Percentiles rank a stretch among this genome's conserved stretches.
These are phyloP conservation scores for Rhogogaster chlorosoma DNA, from an alignment of 2,888 invertebrate genomes.

Conservation along the genomic window DNA sequence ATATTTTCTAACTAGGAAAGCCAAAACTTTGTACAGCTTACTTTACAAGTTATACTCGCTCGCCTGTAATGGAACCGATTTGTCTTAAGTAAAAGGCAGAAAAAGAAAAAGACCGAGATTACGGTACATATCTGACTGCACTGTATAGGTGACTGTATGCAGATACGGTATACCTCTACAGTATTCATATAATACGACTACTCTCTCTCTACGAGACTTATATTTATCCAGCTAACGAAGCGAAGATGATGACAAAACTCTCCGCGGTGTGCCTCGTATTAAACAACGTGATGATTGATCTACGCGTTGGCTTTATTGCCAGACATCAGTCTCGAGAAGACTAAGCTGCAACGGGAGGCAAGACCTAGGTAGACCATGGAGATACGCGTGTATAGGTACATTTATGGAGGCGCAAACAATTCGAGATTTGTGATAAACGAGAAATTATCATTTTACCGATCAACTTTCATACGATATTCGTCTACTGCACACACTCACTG, in stretches of 20 bases:
- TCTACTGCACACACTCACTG: neutral
- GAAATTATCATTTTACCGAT: slow-evolving; percentile 18
- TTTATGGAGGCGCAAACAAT: slow-evolving; percentile 14
- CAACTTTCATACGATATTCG: neutral
- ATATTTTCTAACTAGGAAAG: slow-evolving; percentile 46
- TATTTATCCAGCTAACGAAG: slow-evolving; percentile 32
- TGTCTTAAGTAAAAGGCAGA: slow-evolving; percentile 20
- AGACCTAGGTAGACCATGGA: neutral
- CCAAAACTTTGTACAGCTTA: slow-evolving; percentile 36
- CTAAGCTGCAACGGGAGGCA: neutral
- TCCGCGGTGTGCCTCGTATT: slow-evolving; percentile 12
- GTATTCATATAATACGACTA: neutral
- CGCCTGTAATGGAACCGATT: slow-evolving; percentile 16
- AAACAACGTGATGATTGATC: slow-evolving; percentile 28
- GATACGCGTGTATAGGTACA: neutral
- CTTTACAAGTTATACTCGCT: slow-evolving; percentile 23
- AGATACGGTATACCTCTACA: neutral
- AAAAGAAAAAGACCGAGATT: neutral
- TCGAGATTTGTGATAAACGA: slow-evolving; percentile 10
- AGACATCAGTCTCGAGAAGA: slow-evolving; percentile 20
- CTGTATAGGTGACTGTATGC: slow-evolving; percentile 1
- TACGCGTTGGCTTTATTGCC: slow-evolving; percentile 8
- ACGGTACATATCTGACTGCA: neutral
- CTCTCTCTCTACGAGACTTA: neutral
- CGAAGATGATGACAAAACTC: slow-evolving; percentile 36